phyloP scores from a whole-genome alignment of 2,113 vertebrate species.

The Sander lucioperca region DNA sequence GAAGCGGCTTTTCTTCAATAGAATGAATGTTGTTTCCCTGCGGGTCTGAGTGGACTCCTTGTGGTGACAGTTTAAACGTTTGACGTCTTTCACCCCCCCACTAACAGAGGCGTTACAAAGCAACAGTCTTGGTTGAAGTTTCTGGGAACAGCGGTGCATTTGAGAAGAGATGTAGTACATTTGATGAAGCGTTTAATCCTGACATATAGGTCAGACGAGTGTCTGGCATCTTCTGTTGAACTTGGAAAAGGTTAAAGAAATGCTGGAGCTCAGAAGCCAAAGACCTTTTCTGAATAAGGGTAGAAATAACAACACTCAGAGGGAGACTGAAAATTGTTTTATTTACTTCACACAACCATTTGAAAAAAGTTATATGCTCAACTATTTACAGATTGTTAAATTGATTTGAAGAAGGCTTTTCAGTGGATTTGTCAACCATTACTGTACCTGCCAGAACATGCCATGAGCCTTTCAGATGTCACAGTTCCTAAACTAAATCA shows the following conservation, averaged over 20 bases:
- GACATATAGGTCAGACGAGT: slow-evolving; percentile 5
- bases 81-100: slow-evolving; percentile 2
- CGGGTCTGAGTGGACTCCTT: slow-evolving; percentile 24
- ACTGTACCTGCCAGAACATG: not conserved
- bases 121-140: slow-evolving; percentile 52
- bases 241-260: not conserved
- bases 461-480: not conserved
- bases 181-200: not conserved
- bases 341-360: slow-evolving; percentile 47
- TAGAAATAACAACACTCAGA: slow-evolving; percentile 3
- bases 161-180: slow-evolving; percentile 2
- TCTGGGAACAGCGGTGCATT: slow-evolving; percentile 40
- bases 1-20: slow-evolving; percentile 41
- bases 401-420: not conserved
- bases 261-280: not conserved
- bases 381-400: slow-evolving; percentile 14
- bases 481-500: slow-evolving; percentile 12
- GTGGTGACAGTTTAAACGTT: slow-evolving; percentile 13
- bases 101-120: slow-evolving; percentile 34
- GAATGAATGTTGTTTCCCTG: slow-evolving; percentile 26
- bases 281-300: not conserved
- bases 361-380: slow-evolving; percentile 7
- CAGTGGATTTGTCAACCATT: slow-evolving; percentile 4
- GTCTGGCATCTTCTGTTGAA: not conserved
- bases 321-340: slow-evolving; percentile 30